Conservation (phyloP, 1,140 invertebrate species). For the Akabosia matsudoensis region DNA sequence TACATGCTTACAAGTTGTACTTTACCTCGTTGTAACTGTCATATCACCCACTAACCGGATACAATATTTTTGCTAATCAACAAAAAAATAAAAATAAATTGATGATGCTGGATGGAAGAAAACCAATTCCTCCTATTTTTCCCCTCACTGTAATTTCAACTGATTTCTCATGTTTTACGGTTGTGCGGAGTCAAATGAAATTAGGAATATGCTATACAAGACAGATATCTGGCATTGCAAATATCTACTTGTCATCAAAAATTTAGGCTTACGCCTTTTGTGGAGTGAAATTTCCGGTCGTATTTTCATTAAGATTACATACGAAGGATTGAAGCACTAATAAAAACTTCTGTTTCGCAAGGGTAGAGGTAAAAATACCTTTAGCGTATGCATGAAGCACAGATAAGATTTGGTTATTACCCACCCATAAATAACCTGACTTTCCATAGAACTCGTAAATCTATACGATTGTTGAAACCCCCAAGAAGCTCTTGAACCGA, state of each 20-base stretch:
- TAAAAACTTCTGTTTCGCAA: too few species aligned
- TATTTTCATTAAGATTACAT: slow-evolving; percentile 12
- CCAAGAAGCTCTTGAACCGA: neutral
- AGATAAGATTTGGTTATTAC: neutral
- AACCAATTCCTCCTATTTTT: neutral
- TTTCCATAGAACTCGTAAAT: slow-evolving; percentile 4
- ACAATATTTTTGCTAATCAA: too few species aligned
- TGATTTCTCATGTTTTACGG: neutral
- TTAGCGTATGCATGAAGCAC: neutral
- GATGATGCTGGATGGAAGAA: neutral
- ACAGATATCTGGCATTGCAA: too few species aligned
- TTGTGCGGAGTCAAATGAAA: neutral
- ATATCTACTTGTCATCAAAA: neutral
- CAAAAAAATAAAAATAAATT: too few species aligned
- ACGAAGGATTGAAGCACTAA: too few species aligned
- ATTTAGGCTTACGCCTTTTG: slow-evolving; percentile 9
- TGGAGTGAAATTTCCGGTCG: slow-evolving; percentile 21
- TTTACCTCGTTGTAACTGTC: too few species aligned
- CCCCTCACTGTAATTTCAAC: neutral
- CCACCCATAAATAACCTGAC: neutral
- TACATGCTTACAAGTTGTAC: neutral
- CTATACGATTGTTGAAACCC: neutral
- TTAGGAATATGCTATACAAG: neutral
- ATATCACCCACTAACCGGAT: too few species aligned
- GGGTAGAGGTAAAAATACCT: too few species aligned